phyloP scores from a whole-genome alignment of 2,113 vertebrate genomes.

The Myrmecobius fasciatus region DNA sequence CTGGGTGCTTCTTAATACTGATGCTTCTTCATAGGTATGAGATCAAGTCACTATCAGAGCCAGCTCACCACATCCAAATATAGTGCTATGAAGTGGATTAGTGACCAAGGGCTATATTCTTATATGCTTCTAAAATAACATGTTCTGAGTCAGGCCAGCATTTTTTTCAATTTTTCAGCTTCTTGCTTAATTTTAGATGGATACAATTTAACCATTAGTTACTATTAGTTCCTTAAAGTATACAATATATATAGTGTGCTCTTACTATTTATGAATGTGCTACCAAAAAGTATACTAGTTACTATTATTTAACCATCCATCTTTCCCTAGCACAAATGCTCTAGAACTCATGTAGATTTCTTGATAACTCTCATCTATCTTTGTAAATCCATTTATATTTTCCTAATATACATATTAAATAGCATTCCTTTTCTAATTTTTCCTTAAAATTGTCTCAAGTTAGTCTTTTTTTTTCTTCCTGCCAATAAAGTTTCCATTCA shows the following conservation, averaged over 20 bases:
- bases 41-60: not conserved
- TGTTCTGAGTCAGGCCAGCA: not conserved
- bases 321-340: not conserved
- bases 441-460: not conserved
- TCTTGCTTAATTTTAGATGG: not conserved
- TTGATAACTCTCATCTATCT: not conserved
- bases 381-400: not conserved
- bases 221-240: not conserved
- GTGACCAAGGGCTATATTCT: not conserved
- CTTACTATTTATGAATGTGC: too few relatives aligned
- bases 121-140: not conserved
- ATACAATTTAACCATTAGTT: constrained; percentile 1
- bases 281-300: not conserved
- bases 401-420: not conserved
- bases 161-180: not conserved
- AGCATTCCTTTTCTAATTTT: not conserved
- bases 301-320: not conserved
- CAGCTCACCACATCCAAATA: not conserved
- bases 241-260: not conserved
- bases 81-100: not conserved
- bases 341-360: not conserved
- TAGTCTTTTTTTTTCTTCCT: not conserved
- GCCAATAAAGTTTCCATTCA: not conserved
- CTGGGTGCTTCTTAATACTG: not conserved
- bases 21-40: not conserved